phyloP scores from a whole-genome alignment of 2,797 vertebrate genomes.

The Cyprinella venusta region DNA sequence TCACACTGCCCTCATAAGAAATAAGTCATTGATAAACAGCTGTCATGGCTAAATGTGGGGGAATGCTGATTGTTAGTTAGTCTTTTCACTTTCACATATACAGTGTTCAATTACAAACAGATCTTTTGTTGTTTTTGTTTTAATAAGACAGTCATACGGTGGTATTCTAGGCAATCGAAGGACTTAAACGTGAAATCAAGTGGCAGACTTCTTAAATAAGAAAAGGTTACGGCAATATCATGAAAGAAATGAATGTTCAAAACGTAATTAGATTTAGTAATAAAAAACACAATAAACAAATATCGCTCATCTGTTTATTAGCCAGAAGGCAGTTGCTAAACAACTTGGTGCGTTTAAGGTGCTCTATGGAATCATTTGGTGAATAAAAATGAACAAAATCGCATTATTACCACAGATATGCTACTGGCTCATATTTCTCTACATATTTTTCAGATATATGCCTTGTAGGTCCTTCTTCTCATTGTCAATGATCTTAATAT shows the following conservation, averaged over 20 bases:
- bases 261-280: background rate
- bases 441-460: background rate
- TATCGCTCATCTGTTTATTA: background rate
- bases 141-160: background rate
- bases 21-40: constrained; percentile 62
- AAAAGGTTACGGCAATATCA: background rate
- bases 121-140: constrained; percentile 28
- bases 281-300: background rate
- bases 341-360: background rate
- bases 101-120: constrained; percentile 52
- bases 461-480: background rate
- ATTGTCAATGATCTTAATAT: background rate
- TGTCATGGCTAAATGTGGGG: constrained; percentile 38
- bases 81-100: constrained; percentile 15
- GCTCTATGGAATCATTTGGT: background rate
- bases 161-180: background rate
- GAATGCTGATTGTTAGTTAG: background rate
- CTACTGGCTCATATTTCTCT: background rate
- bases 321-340: background rate
- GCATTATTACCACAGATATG: background rate
- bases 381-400: background rate
- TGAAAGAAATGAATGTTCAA: background rate
- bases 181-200: background rate
- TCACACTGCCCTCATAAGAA: constrained; percentile 67
- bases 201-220: background rate